Base-by-base conservation (phyloP, 1,140 invertebrate genomes). In the Samia ricini region DNA sequence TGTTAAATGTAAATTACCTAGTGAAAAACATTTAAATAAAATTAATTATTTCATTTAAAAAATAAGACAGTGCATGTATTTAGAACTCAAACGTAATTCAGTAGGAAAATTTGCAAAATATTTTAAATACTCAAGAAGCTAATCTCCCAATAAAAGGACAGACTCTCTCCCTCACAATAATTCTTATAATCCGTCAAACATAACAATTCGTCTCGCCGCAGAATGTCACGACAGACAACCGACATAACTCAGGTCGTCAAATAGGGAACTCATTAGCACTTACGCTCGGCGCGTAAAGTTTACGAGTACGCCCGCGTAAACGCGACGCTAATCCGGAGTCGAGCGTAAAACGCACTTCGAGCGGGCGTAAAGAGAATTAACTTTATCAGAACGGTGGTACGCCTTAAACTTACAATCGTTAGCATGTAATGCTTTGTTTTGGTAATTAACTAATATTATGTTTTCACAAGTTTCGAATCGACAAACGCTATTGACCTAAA, bases 221-320 rank as follows among this genome's bases (percentile, higher is more conserved):
- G n/a, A n/a, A 42, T 12, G 15, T 42, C 10, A 42, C 33, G 8
- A 42, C 33, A 12, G 33, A 12, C n/a, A 42, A 42, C 33, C 33
- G n/a, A n/a, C 63, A 57, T 65, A 66, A 56, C 55, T 66, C 62
- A 62, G 42, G 59, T 58, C 66, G 56, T 65, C 49, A 65, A 73
- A 70, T 61, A 61, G 54, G 26, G 65, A 66, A 64, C 71, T 71
- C 71, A 74, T 74, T 74, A 74, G 71, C 71, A 74, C 65, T 66
- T 61, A 70, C 68, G 61, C 52, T 61, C 59, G 24, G 12, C 42
- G 49, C 58, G 60, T 66, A 56, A 63, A 65, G 23, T 66, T 66
- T 56, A 72, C n/a, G n/a, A n/a, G n/a, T n/a, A n/a, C 62, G 62
- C 20, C 48, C 61, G 49, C 66, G 67, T 69, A 64, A 69, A 69